Conservation (phyloP, 2,888 invertebrate genomes). For the Phyllotreta cruciferae region DNA sequence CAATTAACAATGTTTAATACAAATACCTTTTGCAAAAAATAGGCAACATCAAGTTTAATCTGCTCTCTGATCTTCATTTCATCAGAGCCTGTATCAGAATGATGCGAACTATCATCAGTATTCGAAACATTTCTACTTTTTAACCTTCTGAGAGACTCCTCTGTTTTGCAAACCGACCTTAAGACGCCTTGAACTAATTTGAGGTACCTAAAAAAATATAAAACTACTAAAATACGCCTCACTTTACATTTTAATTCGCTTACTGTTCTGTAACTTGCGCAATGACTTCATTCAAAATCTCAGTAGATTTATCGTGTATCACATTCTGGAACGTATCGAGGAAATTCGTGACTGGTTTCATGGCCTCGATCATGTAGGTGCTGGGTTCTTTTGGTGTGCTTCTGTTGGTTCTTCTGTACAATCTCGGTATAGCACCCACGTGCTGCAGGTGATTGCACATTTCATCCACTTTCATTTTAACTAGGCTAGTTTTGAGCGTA, state of each 20-base stretch:
- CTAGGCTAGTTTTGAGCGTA: slow-evolving; percentile 47
- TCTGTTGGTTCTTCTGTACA: slow-evolving; percentile 91
- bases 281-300: slow-evolving; percentile 60
- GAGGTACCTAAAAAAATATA: slow-evolving; percentile 67
- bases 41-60: slow-evolving; percentile 82
- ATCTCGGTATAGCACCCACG: slow-evolving; percentile 91
- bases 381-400: slow-evolving; percentile 84
- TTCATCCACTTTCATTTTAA: slow-evolving; percentile 52
- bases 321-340: slow-evolving; percentile 61
- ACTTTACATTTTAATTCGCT: slow-evolving; percentile 45
- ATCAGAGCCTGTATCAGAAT: slow-evolving; percentile 67
- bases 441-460: slow-evolving; percentile 73
- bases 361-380: slow-evolving; percentile 65
- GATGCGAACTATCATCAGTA: slow-evolving; percentile 60
- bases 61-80: slow-evolving; percentile 95
- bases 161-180: slow-evolving; percentile 92
- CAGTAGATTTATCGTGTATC: slow-evolving; percentile 55
- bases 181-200: slow-evolving; percentile 85
- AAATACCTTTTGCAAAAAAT: slow-evolving; percentile 67
- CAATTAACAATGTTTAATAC: slow-evolving; percentile 38
- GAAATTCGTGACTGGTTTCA: slow-evolving; percentile 66
- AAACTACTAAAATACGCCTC: slow-evolving; percentile 36
- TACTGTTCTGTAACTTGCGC: slow-evolving; percentile 63
- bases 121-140: slow-evolving; percentile 63
- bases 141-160: slow-evolving; percentile 89